Evolutionary conservation across 64 coral and sea anemone species (phyloP).

Genomic region (Actinia tenebrosa): DNA sequence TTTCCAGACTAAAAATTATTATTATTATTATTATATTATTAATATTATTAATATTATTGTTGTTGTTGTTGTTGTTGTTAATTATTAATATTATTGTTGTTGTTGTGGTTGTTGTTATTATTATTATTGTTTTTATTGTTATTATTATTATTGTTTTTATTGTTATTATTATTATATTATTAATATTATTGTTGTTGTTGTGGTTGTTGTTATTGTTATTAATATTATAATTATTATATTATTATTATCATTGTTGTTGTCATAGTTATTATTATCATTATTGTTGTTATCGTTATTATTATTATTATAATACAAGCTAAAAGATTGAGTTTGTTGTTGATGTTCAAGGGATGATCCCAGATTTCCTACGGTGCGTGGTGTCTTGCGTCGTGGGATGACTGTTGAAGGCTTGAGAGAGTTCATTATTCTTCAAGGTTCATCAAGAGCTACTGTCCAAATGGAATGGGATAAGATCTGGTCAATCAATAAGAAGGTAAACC

Average conservation of each 20-base stretch:
- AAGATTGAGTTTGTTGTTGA: not conserved
- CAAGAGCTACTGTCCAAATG: conserved; percentile 98
- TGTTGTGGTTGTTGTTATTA: too few relatives aligned
- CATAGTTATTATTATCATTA: too few relatives aligned
- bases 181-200: not conserved
- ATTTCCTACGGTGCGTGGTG: conserved; percentile 98
- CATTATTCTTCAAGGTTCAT: conserved; percentile 91
- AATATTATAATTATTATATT: too few relatives aligned
- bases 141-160: not conserved
- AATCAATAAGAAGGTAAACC: conserved; percentile 86
- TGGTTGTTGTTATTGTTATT: too few relatives aligned
- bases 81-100: too few relatives aligned
- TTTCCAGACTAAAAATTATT: too few relatives aligned
- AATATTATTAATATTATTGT: not conserved
- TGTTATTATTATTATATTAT: too few relatives aligned
- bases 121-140: not conserved
- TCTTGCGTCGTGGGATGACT: conserved; percentile 92
- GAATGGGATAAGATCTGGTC: conserved; percentile 99
- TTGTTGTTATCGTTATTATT: not conserved
- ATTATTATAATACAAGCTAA: not conserved
- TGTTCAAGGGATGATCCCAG: conserved; percentile 87
- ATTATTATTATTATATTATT: too few relatives aligned
- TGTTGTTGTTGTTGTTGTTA: not conserved
- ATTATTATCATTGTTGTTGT: too few relatives aligned
- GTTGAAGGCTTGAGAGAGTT: conserved; percentile 96